Conservation (phyloP, 2,888 invertebrate species). For the Julus scandinavius region DNA sequence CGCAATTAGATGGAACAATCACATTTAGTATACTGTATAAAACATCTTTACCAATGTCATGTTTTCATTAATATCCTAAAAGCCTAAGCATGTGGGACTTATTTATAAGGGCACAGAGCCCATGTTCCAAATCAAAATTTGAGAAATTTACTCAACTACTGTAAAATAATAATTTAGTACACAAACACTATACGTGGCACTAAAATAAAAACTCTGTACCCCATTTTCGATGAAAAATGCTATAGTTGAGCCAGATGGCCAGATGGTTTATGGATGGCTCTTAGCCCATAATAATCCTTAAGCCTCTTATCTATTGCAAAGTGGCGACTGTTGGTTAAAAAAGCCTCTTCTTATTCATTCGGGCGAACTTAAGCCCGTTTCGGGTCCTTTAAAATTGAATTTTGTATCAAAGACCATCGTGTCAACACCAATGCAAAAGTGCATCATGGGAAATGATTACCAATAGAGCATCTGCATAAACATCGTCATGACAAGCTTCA, state of each 20-base stretch:
- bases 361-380: conserved; percentile 3
- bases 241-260: conserved; percentile 34
- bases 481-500: background rate
- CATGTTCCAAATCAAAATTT: too few species aligned
- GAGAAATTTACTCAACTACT: too few species aligned
- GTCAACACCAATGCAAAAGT: background rate
- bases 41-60: too few species aligned
- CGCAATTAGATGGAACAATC: too few species aligned
- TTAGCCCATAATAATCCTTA: conserved; percentile 44
- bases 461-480: conserved; percentile 7
- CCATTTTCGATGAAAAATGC: conserved; percentile 13
- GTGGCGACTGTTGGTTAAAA: conserved; percentile 9
- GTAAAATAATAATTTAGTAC: background rate
- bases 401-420: background rate
- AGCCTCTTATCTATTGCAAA: conserved; percentile 50
- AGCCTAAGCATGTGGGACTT: too few species aligned
- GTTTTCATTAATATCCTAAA: too few species aligned
- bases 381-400: conserved; percentile 28
- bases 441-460: background rate
- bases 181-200: background rate
- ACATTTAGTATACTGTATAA: too few species aligned
- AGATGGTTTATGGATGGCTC: conserved; percentile 9
- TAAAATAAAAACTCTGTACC: background rate
- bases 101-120: too few species aligned
- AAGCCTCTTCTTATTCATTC: conserved; percentile 14